A percentile compares a stretch with the other conserved stretches of the same genome.
These are phyloP conservation scores for Drosophila meridionalis DNA, from an alignment of 2,888 invertebrate species.

Conservation along the genomic window DNA sequence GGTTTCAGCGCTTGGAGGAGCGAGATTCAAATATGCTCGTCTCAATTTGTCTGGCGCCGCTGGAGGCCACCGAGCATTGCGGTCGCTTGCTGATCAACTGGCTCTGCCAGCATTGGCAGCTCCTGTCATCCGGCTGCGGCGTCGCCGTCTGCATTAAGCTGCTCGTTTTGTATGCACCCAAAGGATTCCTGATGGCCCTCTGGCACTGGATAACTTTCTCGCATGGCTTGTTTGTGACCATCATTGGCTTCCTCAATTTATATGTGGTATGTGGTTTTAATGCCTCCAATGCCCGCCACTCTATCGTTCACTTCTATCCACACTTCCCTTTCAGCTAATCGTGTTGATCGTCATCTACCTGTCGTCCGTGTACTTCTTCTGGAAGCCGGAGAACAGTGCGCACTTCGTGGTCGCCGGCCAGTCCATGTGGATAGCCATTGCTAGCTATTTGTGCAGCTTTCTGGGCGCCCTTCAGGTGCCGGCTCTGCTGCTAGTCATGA, in stretches of 20 bases:
- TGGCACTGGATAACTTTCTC: conserved; percentile 85
- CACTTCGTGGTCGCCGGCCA: conserved; percentile 90
- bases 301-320: background rate
- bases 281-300: too few relatives aligned
- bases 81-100: conserved; percentile 91
- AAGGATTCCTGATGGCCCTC: conserved; percentile 86
- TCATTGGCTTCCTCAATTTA: conserved; percentile 82
- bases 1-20: conserved; percentile 90
- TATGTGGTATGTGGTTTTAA: conserved; percentile 75
- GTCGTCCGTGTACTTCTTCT: conserved; percentile 89
- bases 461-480: conserved; percentile 92
- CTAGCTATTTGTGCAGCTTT: conserved; percentile 91
- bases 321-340: conserved; percentile 86
- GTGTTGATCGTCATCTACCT: conserved; percentile 89
- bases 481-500: conserved; percentile 89
- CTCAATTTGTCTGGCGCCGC: conserved; percentile 88
- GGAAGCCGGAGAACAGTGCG: conserved; percentile 90
- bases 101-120: conserved; percentile 89
- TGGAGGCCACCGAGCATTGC: conserved; percentile 90
- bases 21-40: conserved; percentile 89
- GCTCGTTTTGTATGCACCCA: conserved; percentile 87
- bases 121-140: conserved; percentile 86
- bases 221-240: conserved; percentile 81
- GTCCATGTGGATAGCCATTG: conserved; percentile 90
- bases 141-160: conserved; percentile 80